Base-by-base conservation (phyloP, 2,888 invertebrate species). In the Drosophila birchii region DNA sequence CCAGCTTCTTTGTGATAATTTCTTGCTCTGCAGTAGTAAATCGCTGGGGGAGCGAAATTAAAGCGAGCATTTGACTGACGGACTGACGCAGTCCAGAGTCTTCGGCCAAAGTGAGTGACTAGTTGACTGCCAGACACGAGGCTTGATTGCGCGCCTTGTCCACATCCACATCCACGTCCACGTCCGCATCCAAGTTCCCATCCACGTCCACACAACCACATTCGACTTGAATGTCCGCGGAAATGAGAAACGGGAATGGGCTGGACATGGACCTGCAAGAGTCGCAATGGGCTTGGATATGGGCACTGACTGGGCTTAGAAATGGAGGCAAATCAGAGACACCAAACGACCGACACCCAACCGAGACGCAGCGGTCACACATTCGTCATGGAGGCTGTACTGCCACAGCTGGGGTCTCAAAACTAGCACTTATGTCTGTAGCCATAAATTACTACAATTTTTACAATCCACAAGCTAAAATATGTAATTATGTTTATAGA, bases 11-110 rank as follows among this genome's bases (percentile, higher is more conserved):
- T 5, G 5, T 26, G 26, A 16, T 36, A 5, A 36, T 60, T 60
- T 60, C 3, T 43, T n/a, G 14, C 78, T 77, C 78, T 78, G 34
- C 79, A 79, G 12, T 51, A 8, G 51, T 36, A 43, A 51, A 44
- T 64, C 51, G 43, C 51, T 77, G 78, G 86, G 78, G 79, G 64
- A 61, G 76, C 62, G 66, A 81, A 88, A 85, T 86, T 81, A 77
- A 63, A 70, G 80, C 78, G 61, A 82, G 83, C 79, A 78, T 76
- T 72, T 78, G 86, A 83, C 78, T 68, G 83, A 83, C 76, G 61
- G 61, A 71, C 77, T 77, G 71, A 77, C 78, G 64, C 71, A 63
- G 61, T 75, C 58, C 51, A 36, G 34, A 51, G 51, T 49, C 73
- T 45, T 68, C 62, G 58, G 56, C 43, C 56, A 29, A 51, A 64